phyloP scores from a whole-genome alignment of 2,797 vertebrate genomes.

The Xerus rutilus region DNA sequence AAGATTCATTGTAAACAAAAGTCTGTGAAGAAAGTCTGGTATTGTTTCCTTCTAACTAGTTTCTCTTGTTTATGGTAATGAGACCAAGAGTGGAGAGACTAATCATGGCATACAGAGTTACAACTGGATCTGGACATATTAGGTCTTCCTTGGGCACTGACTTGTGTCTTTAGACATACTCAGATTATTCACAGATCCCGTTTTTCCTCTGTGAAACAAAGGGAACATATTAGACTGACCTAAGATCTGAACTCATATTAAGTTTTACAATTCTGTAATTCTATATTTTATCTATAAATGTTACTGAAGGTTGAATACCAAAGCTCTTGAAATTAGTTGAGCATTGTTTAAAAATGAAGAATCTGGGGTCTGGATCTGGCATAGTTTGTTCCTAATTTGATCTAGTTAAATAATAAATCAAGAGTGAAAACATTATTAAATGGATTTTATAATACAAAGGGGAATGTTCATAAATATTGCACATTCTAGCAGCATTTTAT shows the following conservation, averaged over 20 bases:
- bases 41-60: conserved; percentile 17
- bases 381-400: conserved; percentile 52
- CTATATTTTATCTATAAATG: conserved; percentile 18
- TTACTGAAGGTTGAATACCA: conserved; percentile 28
- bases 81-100: not conserved
- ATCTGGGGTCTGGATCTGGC: not conserved
- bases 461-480: conserved; percentile 65
- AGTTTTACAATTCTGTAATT: not conserved
- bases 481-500: conserved; percentile 48
- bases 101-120: not conserved
- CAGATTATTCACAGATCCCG: not conserved
- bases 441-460: conserved; percentile 39
- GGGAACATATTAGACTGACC: not conserved
- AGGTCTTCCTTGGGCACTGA: not conserved
- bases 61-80: not conserved
- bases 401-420: conserved; percentile 66
- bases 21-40: not conserved
- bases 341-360: conserved; percentile 52
- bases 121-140: not conserved
- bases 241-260: not conserved
- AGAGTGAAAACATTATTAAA: conserved; percentile 37
- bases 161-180: conserved; percentile 20
- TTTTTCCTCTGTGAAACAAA: conserved; percentile 26
- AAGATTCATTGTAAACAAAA: not conserved
- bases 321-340: conserved; percentile 42